These are phyloP conservation scores for Cyrtodaria siliqua DNA, from an alignment of 2,888 invertebrate species.

Conservation along the genomic window DNA sequence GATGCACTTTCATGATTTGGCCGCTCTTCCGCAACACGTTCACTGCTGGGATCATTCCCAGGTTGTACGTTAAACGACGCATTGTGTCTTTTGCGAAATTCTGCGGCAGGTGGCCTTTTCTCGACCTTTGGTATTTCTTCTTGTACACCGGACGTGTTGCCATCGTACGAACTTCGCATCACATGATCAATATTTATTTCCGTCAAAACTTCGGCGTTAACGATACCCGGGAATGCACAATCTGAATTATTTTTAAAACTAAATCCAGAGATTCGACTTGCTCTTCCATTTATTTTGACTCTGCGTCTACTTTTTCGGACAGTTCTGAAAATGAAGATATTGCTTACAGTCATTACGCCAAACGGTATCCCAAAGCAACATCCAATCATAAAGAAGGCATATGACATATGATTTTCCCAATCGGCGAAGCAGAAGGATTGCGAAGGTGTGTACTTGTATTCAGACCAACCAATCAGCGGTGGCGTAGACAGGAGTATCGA, in stretches of 20 bases:
- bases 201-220: slow-evolving; percentile 80
- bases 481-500: slow-evolving; percentile 74
- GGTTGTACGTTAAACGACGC: no score
- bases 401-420: slow-evolving; percentile 76
- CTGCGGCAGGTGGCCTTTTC: no score
- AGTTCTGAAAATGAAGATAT: slow-evolving; percentile 70
- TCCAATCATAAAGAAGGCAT: slow-evolving; percentile 81
- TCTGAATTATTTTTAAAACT: no score
- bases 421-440: slow-evolving; percentile 82
- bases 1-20: no score
- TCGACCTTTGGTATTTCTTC: no score
- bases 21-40: no score
- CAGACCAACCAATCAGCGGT: slow-evolving; percentile 80
- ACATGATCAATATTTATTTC: slow-evolving; percentile 75
- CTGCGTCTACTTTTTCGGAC: slow-evolving; percentile 68
- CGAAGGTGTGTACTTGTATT: slow-evolving; percentile 73
- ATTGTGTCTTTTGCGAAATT: no score
- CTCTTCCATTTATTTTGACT: slow-evolving; percentile 10
- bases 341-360: slow-evolving; percentile 78
- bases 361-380: slow-evolving; percentile 81
- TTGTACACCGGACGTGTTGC: no score
- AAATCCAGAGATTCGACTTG: no score
- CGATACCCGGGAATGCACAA: no score
- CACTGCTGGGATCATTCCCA: no score
- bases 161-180: no score